These are phyloP conservation scores for Intellagama lesueurii DNA, from an alignment of 2,797 vertebrate species.

Conservation along the genomic window DNA sequence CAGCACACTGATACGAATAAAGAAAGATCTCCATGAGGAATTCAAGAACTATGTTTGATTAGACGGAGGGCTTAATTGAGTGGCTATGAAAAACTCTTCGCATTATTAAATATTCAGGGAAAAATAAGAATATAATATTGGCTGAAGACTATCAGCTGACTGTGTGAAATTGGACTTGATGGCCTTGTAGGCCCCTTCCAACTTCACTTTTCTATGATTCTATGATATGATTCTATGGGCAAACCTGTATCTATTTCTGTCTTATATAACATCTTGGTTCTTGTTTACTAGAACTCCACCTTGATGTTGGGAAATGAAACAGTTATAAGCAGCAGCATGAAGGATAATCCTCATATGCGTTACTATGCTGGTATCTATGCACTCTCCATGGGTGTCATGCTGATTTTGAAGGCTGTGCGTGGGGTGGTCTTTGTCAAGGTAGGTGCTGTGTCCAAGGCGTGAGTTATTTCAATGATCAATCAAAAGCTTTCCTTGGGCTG, in stretches of 20 bases:
- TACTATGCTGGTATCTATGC: conserved; percentile 90
- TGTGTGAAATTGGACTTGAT: fast-evolving
- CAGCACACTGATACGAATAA: no score
- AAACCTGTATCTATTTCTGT: not conserved
- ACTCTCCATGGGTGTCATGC: conserved; percentile 91
- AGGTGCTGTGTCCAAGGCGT: not conserved
- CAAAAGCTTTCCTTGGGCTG: conserved; percentile 5
- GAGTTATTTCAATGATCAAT: fast-evolving
- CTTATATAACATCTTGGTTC: conserved; percentile 16
- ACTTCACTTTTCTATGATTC: no score
- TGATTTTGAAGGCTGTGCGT: conserved; percentile 88
- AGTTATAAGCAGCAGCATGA: conserved; percentile 86
- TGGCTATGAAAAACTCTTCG: not conserved
- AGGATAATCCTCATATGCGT: conserved; percentile 89
- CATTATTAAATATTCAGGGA: not conserved
- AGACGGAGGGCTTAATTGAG: not conserved
- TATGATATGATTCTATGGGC: no score
- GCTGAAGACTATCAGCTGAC: not conserved
- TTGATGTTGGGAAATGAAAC: conserved; percentile 84
- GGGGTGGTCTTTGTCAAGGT: conserved; percentile 93
- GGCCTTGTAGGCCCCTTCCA: no score
- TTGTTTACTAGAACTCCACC: conserved; percentile 82
- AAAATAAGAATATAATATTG: not conserved
- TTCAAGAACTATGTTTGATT: not conserved
- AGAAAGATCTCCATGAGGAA: not conserved